phyloP scores from a whole-genome alignment of 2,888 invertebrate genomes.

The Morinoia aosen region DNA sequence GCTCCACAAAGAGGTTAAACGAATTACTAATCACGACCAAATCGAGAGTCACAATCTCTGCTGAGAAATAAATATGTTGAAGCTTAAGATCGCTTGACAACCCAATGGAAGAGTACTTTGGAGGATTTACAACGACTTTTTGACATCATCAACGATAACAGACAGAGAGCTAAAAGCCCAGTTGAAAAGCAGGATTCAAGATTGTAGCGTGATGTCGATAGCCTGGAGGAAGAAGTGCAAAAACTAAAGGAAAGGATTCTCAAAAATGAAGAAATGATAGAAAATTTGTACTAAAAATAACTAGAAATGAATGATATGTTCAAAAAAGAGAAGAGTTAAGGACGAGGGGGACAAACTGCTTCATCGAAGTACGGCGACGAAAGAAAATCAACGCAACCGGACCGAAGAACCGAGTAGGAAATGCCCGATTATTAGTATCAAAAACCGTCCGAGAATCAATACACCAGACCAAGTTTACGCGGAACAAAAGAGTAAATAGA shows the following conservation, averaged over 20 bases:
- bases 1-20: background rate
- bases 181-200: background rate
- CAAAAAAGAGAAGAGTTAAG: background rate
- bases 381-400: background rate
- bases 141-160: background rate
- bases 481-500: background rate
- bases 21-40: background rate
- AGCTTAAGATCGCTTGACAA: background rate
- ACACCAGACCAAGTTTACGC: background rate
- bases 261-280: slow-evolving; percentile 1
- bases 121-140: background rate
- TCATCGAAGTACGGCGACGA: background rate
- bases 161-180: background rate
- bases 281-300: background rate
- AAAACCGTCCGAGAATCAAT: background rate
- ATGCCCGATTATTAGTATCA: background rate
- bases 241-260: background rate
- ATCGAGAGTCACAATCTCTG: background rate
- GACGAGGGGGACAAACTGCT: background rate
- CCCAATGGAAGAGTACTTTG: background rate
- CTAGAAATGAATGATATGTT: slow-evolving; percentile 3
- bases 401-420: background rate
- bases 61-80: background rate
- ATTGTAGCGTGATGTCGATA: background rate
- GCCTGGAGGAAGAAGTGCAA: background rate